These are phyloP conservation scores for Melitaea athalia DNA, from an alignment of 2,888 invertebrate species.

Conservation along the genomic window DNA sequence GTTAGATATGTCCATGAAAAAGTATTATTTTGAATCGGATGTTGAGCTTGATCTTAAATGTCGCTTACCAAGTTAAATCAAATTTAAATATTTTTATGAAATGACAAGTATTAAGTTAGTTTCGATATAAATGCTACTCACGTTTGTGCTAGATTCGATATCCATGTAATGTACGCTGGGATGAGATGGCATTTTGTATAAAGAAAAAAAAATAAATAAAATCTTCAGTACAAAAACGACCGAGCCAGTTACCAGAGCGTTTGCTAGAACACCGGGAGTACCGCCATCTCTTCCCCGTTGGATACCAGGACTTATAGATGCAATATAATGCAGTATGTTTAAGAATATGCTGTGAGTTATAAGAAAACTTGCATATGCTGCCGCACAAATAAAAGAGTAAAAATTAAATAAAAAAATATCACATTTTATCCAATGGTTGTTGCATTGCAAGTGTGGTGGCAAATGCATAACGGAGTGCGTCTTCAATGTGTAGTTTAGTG, in stretches of 20 bases:
- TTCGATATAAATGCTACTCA: slow-evolving; percentile 57
- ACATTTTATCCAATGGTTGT: slow-evolving; percentile 59
- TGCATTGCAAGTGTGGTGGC: slow-evolving; percentile 75
- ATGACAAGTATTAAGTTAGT: slow-evolving; percentile 78
- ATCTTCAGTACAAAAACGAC: slow-evolving; percentile 70
- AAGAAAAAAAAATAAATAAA: slow-evolving; percentile 42
- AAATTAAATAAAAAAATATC: slow-evolving; percentile 57
- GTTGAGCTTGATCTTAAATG: slow-evolving; percentile 59
- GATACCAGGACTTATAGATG: slow-evolving; percentile 57
- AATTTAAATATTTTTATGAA: slow-evolving; percentile 73
- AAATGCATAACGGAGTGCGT: slow-evolving; percentile 77
- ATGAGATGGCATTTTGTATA: slow-evolving; percentile 56
- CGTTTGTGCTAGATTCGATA: slow-evolving; percentile 62
- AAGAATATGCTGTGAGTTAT: slow-evolving; percentile 73
- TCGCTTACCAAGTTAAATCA: slow-evolving; percentile 67
- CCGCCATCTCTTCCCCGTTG: slow-evolving; percentile 61
- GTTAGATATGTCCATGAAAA: slow-evolving; percentile 59
- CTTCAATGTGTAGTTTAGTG: slow-evolving; percentile 78
- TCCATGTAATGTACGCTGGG: slow-evolving; percentile 56
- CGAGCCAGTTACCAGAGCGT: slow-evolving; percentile 74
- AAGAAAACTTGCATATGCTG: slow-evolving; percentile 77
- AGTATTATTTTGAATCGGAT: slow-evolving; percentile 66
- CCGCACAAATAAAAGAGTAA: slow-evolving; percentile 75
- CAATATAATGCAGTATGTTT: slow-evolving; percentile 65
- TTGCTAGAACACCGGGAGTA: slow-evolving; percentile 45